Evolutionary conservation across 2,888 invertebrate genomes (phyloP), one percentile per base, ranked within the genome.

Genomic region (Drosophila cyrtoloma): DNA sequence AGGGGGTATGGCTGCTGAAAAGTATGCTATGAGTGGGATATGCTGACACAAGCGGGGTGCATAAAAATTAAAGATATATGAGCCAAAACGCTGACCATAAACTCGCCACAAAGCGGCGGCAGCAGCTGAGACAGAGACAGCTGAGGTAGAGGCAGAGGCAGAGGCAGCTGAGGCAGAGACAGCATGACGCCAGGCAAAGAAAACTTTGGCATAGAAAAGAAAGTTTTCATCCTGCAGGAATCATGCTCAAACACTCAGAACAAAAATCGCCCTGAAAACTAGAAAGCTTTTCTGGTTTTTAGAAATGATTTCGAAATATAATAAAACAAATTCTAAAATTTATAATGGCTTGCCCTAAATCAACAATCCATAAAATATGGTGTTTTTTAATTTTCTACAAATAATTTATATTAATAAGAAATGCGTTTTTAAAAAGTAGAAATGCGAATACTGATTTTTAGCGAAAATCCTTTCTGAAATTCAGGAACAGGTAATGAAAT

Each of bases 41-140:
- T 85, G 90, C 85, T 86, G 85, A 90, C 90, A 81, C 57, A 68
- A 65, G 71, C 50, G 60, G 51, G 61, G 61, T 52, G 75, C 76
- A 88, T 86, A 81, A 88, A 89, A 86, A 86, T 90, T 86, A 90
- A 88, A 86, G 90, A 89, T 81, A 86, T 86, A 79, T 77, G 74
- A 81, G 61, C 33, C 42, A 64, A 55, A 66, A 79, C 62, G 79
- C 64, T 81, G 82, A 81, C 79, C 79, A 81, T 78, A 79, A 79
- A 81, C 73, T 68, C 52, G 53, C 55, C 53, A 62, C 79, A 39
- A 56, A 9, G 9, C 19, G 16, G 33, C 50, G 51, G 26, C 58
- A 10, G 6, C 16, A 50, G 22, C 26, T 19, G 19, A 19, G 35
- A 35, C 22, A 55, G 30, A 26, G 81, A 42, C n/a, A 37, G 28